phyloP scores from a whole-genome alignment of 1,140 invertebrate species.

The Laupala kohalensis region DNA sequence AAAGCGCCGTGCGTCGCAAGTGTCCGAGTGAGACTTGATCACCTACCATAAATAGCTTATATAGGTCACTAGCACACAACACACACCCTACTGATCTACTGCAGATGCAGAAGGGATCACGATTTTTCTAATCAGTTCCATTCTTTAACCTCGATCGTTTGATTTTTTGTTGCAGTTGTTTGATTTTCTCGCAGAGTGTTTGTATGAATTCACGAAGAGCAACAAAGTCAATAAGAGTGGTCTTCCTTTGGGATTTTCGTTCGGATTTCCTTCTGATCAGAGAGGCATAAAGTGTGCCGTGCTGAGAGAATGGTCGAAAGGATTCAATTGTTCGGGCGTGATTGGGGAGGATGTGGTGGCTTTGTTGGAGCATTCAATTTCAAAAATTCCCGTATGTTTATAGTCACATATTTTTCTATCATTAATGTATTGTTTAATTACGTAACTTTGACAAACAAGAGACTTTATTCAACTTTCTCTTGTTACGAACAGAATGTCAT shows the following conservation, averaged over 20 bases:
- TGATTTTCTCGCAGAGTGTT: slow-evolving; percentile 95
- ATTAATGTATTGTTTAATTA: no score
- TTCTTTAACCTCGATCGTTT: no score
- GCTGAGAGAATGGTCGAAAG: slow-evolving; percentile 90
- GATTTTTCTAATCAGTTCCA: background rate
- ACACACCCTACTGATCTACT: background rate
- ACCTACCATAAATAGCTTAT: background rate
- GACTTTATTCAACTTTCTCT: no score
- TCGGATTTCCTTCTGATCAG: slow-evolving; percentile 92
- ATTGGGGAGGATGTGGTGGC: slow-evolving; percentile 77
- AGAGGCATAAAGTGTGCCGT: slow-evolving; percentile 78
- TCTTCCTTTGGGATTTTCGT: slow-evolving; percentile 94
- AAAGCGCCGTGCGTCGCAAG: no score
- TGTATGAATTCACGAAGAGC: slow-evolving; percentile 83
- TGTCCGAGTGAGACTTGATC: background rate
- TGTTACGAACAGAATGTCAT: no score
- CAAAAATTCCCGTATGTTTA: no score
- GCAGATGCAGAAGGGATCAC: background rate
- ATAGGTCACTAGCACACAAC: background rate
- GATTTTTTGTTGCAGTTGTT: slow-evolving; percentile 51
- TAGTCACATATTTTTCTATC: no score
- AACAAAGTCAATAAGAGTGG: slow-evolving; percentile 55
- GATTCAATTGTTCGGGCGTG: slow-evolving; percentile 79
- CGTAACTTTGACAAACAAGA: no score
- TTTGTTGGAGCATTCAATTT: no score